Conservation (phyloP, 2,113 vertebrate species). For the Scomber scombrus region DNA sequence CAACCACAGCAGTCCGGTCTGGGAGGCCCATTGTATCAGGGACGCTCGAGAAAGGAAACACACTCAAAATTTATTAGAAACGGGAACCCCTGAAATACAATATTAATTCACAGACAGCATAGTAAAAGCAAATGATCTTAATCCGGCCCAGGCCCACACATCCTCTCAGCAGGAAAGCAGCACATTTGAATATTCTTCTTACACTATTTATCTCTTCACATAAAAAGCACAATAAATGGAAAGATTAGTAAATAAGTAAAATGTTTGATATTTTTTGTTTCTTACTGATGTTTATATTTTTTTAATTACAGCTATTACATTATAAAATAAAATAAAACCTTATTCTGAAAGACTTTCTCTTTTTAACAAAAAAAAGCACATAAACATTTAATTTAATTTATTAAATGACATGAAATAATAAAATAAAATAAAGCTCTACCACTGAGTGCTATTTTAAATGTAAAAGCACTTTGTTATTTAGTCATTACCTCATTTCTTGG, state of each 20-base stretch:
- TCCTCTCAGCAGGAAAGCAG: background rate
- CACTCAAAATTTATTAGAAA: constrained; percentile 68
- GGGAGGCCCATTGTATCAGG: constrained; percentile 69
- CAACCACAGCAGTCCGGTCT: constrained; percentile 60
- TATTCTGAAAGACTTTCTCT: background rate
- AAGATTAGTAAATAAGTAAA: background rate
- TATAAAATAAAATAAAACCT: background rate
- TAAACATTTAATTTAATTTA: constrained; percentile 1
- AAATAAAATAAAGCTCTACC: background rate
- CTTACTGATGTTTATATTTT: background rate
- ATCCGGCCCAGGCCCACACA: constrained; percentile 34
- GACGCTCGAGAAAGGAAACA: constrained; percentile 65
- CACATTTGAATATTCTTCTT: background rate
- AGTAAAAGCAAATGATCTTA: constrained; percentile 58
- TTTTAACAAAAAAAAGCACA: background rate
- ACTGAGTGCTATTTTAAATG: background rate
- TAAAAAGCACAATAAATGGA: background rate
- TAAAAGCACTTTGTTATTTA: background rate
- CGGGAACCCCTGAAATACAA: constrained; percentile 53
- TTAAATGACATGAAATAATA: background rate
- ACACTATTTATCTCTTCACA: background rate
- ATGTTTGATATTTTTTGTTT: background rate
- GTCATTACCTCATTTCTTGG: background rate
- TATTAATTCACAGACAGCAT: constrained; percentile 66
- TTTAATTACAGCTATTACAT: constrained; percentile 4